Evolutionary conservation across 2,888 invertebrate genomes (phyloP).

Genomic region (Saturnia pavonia): DNA sequence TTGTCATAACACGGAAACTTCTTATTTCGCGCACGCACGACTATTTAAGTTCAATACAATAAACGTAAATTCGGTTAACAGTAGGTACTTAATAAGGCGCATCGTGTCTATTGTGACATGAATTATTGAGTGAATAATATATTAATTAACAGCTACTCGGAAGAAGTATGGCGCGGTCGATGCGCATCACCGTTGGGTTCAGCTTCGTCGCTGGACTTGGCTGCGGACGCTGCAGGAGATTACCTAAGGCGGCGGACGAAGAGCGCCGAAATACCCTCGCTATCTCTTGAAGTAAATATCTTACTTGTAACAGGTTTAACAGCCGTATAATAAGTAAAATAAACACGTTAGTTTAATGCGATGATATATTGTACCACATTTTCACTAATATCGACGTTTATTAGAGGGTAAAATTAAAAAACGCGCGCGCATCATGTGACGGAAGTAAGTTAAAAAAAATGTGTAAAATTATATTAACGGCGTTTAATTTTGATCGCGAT

Average conservation of each 20-base stretch:
- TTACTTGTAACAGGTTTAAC: neutral
- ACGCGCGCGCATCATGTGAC: too few species aligned
- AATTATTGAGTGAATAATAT: neutral
- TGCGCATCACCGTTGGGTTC: slow-evolving; percentile 57
- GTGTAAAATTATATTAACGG: too few species aligned
- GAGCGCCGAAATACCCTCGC: slow-evolving; percentile 59
- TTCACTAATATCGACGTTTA: too few species aligned
- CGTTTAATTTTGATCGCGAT: too few species aligned
- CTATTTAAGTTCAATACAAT: too few species aligned
- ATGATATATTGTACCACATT: neutral
- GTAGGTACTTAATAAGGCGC: neutral
- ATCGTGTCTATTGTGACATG: neutral
- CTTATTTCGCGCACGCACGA: too few species aligned
- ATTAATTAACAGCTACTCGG: slow-evolving; percentile 62
- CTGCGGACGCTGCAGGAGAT: slow-evolving; percentile 54
- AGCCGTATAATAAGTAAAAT: too few species aligned
- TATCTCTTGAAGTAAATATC: slow-evolving; percentile 50
- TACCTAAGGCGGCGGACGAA: slow-evolving; percentile 45
- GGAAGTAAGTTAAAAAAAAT: too few species aligned
- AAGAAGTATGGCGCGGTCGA: slow-evolving; percentile 69
- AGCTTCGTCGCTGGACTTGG: slow-evolving; percentile 48
- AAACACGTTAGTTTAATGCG: neutral
- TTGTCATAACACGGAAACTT: too few species aligned
- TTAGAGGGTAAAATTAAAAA: too few species aligned
- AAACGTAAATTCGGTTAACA: too few species aligned